Percentiles rank a stretch among this genome's conserved stretches.
Conservation (phyloP, 2,113 vertebrate species). For the Xyrauchen texanus region DNA sequence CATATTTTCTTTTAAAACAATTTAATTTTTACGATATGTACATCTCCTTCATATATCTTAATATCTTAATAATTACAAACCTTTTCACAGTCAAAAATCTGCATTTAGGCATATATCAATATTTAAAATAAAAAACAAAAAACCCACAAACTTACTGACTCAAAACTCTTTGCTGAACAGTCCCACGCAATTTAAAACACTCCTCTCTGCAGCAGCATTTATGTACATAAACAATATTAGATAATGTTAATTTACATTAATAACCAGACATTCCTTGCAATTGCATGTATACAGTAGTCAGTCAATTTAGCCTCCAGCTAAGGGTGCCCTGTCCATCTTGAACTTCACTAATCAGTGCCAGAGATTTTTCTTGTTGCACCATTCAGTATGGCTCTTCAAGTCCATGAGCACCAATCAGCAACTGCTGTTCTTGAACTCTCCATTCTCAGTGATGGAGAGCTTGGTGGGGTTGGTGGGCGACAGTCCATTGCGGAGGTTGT, state of each 20-base stretch:
- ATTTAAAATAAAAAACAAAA: slow-evolving; percentile 39
- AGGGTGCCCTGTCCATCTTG: slow-evolving; percentile 8
- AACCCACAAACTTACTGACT: slow-evolving; percentile 21
- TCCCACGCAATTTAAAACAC: neutral
- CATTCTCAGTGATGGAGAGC: slow-evolving; percentile 98
- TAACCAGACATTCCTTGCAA: slow-evolving; percentile 66
- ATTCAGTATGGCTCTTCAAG: slow-evolving; percentile 27
- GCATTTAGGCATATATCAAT: slow-evolving; percentile 34
- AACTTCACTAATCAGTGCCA: slow-evolving; percentile 55
- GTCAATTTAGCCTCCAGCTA: slow-evolving; percentile 11
- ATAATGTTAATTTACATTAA: slow-evolving; percentile 60
- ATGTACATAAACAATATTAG: slow-evolving; percentile 77
- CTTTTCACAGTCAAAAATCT: slow-evolving; percentile 26
- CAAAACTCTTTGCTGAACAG: slow-evolving; percentile 14
- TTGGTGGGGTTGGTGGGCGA: slow-evolving; percentile 92
- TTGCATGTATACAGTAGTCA: slow-evolving; percentile 40
- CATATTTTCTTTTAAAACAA: slow-evolving; percentile 44
- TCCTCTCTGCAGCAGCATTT: slow-evolving; percentile 50
- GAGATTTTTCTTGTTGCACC: neutral
- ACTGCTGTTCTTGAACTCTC: slow-evolving; percentile 98
- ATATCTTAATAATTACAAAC: slow-evolving; percentile 53
- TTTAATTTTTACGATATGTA: slow-evolving; percentile 45
- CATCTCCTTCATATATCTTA: slow-evolving; percentile 52
- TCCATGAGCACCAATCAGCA: slow-evolving; percentile 75
- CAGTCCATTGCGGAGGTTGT: slow-evolving; percentile 85